Base-by-base conservation (phyloP, 2,888 invertebrate genomes). In the Notodonta ziczac region DNA sequence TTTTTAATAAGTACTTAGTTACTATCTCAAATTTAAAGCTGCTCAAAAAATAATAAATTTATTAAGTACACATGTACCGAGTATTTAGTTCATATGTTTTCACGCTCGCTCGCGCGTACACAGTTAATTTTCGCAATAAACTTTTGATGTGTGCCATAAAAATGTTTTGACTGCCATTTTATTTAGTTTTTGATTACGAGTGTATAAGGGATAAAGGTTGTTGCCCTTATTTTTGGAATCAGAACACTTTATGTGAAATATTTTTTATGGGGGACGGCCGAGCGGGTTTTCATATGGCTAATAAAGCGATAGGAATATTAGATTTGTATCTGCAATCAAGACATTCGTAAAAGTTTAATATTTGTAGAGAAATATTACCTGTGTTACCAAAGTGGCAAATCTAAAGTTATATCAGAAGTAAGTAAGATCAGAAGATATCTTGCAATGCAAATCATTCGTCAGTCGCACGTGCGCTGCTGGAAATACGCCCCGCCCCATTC, bases 51-150 rank as follows among this genome's bases (percentile, higher is more conserved):
- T 32, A 42, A 42, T 0, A 42, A 4, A 46, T n/a, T 46, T 57
- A 53, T 54, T 52, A 58, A 35, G 12, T 62, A 39, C 40, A 60
- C 56, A 58, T 46, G 16, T 58, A 58, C 51, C 10, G 48, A 39
- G 42, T 48, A 39, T 58, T 40, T 53, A 54, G 57, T 39, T 57
- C 64, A 58, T 53, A 61, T 54, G 59, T 59, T 52, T 59, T 66
- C 61, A 59, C 55, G 50, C 56, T 58, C 59, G 51, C 13, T 54
- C 54, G 48, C 52, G 42, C 24, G 42, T 4, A 24, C 40, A 12
- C 56, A 56, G 61, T 72, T 70, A 72, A 72, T 72, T 67, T 35
- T 61, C 54, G 56, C 51, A 59, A 59, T 67, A 66, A 71, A 73
- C 60, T 67, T 69, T 70, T 54, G 70, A 56, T 56, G 56, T 62